phyloP scores from a whole-genome alignment of 2,888 invertebrate genomes.

The Eristalinus aeneus region DNA sequence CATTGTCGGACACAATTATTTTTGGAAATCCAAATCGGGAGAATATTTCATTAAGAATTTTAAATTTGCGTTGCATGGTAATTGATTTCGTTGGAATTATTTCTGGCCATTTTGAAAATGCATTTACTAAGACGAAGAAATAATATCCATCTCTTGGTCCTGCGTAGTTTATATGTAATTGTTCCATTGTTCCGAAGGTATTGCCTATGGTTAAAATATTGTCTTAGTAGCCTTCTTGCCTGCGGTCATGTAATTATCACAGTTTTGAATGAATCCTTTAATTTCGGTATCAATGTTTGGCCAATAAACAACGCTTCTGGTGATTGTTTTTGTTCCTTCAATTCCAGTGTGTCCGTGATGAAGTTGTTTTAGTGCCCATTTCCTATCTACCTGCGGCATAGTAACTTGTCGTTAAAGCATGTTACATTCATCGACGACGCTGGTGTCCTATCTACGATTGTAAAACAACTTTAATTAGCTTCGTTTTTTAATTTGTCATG shows the following conservation, averaged over 20 bases:
- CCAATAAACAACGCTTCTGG: too few relatives aligned
- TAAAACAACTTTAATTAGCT: conserved; percentile 46
- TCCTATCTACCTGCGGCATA: conserved; percentile 49
- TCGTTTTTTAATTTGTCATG: conserved; percentile 32
- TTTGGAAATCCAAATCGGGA: conserved; percentile 63
- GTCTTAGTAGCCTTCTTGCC: conserved; percentile 73
- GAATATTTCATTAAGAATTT: conserved; percentile 63
- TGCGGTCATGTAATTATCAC: conserved; percentile 72
- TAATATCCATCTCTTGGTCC: conserved; percentile 62
- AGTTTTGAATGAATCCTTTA: conserved; percentile 71
- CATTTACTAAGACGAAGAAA: conserved; percentile 75
- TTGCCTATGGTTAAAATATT: conserved; percentile 68
- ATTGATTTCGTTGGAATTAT: conserved; percentile 72
- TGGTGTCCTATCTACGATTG: conserved; percentile 54
- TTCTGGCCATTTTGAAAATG: conserved; percentile 70
- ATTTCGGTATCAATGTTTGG: conserved; percentile 74
- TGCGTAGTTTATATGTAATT: conserved; percentile 80
- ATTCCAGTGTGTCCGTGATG: conserved; percentile 7
- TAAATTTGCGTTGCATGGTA: conserved; percentile 48
- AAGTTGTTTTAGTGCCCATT: conserved; percentile 63
- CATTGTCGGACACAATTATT: conserved; percentile 46
- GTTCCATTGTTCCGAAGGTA: conserved; percentile 75
- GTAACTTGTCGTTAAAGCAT: conserved; percentile 57
- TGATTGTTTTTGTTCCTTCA: conserved; percentile 72
- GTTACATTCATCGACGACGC: conserved; percentile 47